Conservation (phyloP, 2,113 vertebrate genomes). For the Cephalopholis sonnerati region DNA sequence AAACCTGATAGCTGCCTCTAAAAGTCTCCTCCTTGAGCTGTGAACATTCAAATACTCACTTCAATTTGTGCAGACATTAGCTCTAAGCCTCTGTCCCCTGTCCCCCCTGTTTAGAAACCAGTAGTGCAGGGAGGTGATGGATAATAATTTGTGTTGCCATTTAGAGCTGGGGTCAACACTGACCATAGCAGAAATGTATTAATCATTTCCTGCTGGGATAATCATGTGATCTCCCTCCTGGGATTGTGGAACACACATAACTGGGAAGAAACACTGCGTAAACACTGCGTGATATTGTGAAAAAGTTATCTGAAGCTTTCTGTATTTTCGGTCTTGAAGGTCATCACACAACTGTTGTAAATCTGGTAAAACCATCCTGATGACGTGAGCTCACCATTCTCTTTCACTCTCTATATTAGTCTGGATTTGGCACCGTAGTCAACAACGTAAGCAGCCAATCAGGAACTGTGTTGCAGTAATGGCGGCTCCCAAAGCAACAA, state of each 20-base stretch:
- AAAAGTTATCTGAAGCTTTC: no score
- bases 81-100: slow-evolving; percentile 4
- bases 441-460: no score
- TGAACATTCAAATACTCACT: slow-evolving; percentile 58
- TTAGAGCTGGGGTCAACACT: slow-evolving; percentile 15
- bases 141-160: slow-evolving; percentile 15
- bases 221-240: neutral
- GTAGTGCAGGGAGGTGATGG: slow-evolving; percentile 12
- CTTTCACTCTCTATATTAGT: no score
- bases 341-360: no score
- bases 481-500: no score
- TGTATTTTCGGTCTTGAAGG: no score
- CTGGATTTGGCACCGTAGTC: no score
- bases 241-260: neutral
- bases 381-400: no score
- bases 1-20: slow-evolving; percentile 64
- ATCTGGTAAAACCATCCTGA: no score
- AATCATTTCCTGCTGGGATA: slow-evolving; percentile 9
- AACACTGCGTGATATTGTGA: neutral
- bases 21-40: slow-evolving; percentile 52
- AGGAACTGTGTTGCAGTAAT: no score
- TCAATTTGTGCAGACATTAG: slow-evolving; percentile 59
- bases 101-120: slow-evolving; percentile 9
- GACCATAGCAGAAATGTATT: neutral
- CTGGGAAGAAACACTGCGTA: neutral